Percentiles rank a stretch among this genome's conserved stretches.
phyloP scores from a whole-genome alignment of 2,113 vertebrate species.

The Tylochromis polylepis region DNA sequence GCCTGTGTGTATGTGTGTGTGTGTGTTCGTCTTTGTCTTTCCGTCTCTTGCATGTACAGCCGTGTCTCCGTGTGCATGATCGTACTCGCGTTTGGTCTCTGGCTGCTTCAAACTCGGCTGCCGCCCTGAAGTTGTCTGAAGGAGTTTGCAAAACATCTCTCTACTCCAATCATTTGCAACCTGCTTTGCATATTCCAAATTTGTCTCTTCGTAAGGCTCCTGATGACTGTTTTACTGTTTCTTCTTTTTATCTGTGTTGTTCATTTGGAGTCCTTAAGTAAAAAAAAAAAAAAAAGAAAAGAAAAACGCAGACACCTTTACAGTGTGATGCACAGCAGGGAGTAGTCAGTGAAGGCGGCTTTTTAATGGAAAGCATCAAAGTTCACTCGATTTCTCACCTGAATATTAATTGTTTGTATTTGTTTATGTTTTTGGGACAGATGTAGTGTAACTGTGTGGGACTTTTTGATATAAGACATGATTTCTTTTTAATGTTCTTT shows the following conservation, averaged over 20 bases:
- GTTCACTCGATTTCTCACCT: not conserved
- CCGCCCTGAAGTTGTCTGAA: not conserved
- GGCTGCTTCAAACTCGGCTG: not conserved
- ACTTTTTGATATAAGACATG: conserved; percentile 10
- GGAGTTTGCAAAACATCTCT: not conserved
- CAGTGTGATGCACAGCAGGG: not conserved
- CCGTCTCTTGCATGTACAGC: conserved; percentile 38
- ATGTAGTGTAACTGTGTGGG: not conserved
- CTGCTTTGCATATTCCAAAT: not conserved
- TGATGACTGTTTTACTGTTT: conserved; percentile 41
- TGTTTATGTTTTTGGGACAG: not conserved
- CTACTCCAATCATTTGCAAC: not conserved
- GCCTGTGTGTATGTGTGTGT: not conserved
- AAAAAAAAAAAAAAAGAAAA: not conserved
- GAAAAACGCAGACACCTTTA: not conserved
- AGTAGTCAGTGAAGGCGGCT: not conserved
- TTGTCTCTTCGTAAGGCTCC: conserved; percentile 5
- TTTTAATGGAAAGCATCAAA: not conserved
- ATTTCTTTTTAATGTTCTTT: not conserved
- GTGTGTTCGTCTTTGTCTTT: not conserved
- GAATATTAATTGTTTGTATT: not conserved
- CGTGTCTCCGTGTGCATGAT: conserved; percentile 49
- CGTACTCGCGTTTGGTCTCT: conserved; percentile 7
- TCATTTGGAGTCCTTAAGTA: not conserved
- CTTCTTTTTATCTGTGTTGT: not conserved